Evolutionary conservation across 2,797 vertebrate genomes (phyloP).

Genomic region (Synanceia verrucosa): DNA sequence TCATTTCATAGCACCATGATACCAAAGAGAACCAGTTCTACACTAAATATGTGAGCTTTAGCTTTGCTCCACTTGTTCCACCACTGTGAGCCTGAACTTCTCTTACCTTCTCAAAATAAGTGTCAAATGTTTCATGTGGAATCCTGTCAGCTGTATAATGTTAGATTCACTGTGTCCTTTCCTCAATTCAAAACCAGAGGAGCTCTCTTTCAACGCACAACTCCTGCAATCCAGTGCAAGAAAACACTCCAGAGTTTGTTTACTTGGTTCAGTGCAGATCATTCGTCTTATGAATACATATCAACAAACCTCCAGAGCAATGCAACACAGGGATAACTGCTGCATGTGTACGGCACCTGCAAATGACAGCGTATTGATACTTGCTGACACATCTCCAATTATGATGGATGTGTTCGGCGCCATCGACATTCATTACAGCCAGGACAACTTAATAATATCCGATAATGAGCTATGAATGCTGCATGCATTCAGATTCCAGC

Average conservation of each 20-base stretch:
- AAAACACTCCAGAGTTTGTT: background rate
- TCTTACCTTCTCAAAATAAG: constrained; percentile 9
- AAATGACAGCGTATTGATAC: constrained; percentile 42
- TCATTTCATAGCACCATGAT: background rate
- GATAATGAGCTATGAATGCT: constrained; percentile 49
- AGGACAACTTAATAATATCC: constrained; percentile 53
- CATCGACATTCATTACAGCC: constrained; percentile 38
- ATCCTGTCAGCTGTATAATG: constrained; percentile 11
- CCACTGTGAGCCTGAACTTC: constrained; percentile 12
- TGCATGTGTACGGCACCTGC: background rate
- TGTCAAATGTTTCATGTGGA: constrained; percentile 11
- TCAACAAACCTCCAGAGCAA: constrained; percentile 6
- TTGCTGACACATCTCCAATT: constrained; percentile 47
- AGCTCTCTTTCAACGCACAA: background rate
- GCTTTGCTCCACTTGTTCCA: constrained; percentile 17
- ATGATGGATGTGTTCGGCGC: constrained; percentile 50
- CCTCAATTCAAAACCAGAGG: background rate
- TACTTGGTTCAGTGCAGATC: background rate
- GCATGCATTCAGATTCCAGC: constrained; percentile 25
- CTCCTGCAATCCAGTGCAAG: background rate
- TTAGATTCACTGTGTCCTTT: constrained; percentile 1
- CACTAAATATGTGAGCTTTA: constrained; percentile 13
- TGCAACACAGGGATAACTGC: background rate
- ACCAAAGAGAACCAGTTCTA: background rate
- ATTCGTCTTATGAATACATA: constrained; percentile 18